These are phyloP conservation scores for Oplegnathus fasciatus DNA, from an alignment of 2,113 vertebrate genomes.

Conservation along the genomic window DNA sequence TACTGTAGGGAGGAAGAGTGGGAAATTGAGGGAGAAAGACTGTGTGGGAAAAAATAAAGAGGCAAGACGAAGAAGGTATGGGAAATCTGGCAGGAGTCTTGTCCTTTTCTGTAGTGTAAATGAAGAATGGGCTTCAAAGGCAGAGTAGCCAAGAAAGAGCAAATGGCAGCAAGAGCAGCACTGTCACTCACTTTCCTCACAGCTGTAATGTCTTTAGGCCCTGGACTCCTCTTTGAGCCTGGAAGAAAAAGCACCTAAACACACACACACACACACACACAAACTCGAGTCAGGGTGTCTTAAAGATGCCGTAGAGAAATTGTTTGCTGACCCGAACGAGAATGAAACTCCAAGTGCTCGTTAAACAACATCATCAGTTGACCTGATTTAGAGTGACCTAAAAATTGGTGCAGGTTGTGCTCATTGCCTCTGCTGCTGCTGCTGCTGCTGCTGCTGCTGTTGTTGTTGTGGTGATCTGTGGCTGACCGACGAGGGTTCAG, in stretches of 20 bases:
- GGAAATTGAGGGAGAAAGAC: neutral
- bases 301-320: neutral
- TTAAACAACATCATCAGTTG: constrained; percentile 23
- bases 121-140: constrained; percentile 47
- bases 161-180: constrained; percentile 35
- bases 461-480: constrained; percentile 31
- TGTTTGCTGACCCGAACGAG: constrained; percentile 6
- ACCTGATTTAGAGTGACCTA: constrained; percentile 49
- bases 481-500: neutral
- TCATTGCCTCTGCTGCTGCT: neutral
- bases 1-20: neutral
- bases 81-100: constrained; percentile 30
- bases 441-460: constrained; percentile 31
- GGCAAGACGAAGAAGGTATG: constrained; percentile 28
- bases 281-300: neutral
- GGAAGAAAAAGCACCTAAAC: constrained; percentile 13
- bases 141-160: constrained; percentile 18
- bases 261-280: constrained; percentile 9
- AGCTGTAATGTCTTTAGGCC: constrained; percentile 33
- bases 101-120: constrained; percentile 45
- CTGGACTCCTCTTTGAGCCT: constrained; percentile 1
- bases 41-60: constrained; percentile 28
- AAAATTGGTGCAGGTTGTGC: constrained; percentile 25
- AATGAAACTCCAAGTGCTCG: neutral
- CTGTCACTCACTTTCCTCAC: constrained; percentile 34